phyloP scores from a whole-genome alignment of 2,113 vertebrate genomes.

The Pyrgilauda ruficollis region DNA sequence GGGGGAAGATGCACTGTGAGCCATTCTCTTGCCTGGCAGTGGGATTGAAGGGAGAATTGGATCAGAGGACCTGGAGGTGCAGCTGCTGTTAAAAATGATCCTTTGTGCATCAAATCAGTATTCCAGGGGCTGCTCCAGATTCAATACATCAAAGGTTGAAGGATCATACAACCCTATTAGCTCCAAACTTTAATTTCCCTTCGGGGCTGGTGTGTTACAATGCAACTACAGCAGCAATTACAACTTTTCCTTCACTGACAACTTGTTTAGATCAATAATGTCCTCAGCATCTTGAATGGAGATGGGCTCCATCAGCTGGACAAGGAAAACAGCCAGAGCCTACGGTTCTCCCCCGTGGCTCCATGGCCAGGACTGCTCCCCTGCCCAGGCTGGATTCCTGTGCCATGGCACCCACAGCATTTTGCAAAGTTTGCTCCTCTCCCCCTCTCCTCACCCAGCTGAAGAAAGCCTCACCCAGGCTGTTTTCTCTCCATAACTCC shows the following conservation, averaged over 20 bases:
- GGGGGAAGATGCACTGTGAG: neutral
- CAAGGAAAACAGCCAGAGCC: neutral
- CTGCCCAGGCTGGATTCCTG: neutral
- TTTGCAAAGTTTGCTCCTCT: neutral
- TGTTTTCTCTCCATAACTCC: neutral
- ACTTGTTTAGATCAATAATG: conserved; percentile 77
- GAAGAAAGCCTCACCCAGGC: too few species aligned
- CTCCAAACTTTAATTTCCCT: conserved; percentile 82
- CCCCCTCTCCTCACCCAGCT: neutral
- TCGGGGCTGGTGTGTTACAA: conserved; percentile 77
- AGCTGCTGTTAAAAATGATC: conserved; percentile 55
- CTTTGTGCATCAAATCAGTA: conserved; percentile 69
- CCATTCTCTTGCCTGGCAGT: neutral
- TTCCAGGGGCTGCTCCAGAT: conserved; percentile 60
- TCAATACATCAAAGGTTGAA: conserved; percentile 79
- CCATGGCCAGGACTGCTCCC: neutral
- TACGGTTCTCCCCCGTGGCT: accelerated
- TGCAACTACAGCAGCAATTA: conserved; percentile 79
- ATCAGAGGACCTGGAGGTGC: neutral
- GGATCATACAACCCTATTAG: conserved; percentile 80
- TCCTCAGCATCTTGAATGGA: conserved; percentile 35
- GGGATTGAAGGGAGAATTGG: neutral
- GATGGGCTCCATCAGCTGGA: conserved; percentile 16
- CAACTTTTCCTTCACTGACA: conserved; percentile 77
- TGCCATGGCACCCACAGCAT: accelerated